These are phyloP conservation scores for Corvus moneduloides DNA, from an alignment of 2,113 vertebrate genomes.

Conservation along the genomic window DNA sequence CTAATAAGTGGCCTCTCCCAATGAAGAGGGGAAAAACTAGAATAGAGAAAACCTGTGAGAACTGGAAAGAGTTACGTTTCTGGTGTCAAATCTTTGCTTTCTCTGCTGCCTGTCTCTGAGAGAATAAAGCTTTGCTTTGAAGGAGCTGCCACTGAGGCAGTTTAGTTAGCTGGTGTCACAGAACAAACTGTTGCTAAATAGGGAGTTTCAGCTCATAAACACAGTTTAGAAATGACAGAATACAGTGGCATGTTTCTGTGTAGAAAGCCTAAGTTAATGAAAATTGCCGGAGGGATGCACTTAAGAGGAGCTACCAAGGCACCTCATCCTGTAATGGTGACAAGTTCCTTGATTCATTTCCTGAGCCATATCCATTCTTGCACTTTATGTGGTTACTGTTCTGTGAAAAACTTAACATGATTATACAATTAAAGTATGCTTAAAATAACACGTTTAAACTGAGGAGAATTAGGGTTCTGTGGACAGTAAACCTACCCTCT, in stretches of 20 bases:
- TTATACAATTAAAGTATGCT: slow-evolving; percentile 42
- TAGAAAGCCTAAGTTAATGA: slow-evolving; percentile 38
- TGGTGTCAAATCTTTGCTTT: background rate
- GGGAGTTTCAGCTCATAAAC: background rate
- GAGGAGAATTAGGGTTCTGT: background rate
- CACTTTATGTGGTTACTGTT: slow-evolving; percentile 26
- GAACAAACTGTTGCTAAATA: slow-evolving; percentile 26
- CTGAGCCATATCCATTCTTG: background rate
- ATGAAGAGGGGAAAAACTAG: background rate
- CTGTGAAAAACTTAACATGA: slow-evolving; percentile 19
- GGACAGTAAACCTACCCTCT: background rate
- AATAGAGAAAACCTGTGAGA: background rate
- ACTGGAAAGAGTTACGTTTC: background rate
- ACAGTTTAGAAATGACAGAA: slow-evolving; percentile 15
- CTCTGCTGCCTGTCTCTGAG: background rate
- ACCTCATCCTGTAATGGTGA: background rate
- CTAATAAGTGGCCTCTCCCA: background rate
- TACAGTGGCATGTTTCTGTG: background rate
- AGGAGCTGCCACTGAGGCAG: background rate
- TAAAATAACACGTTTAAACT: background rate
- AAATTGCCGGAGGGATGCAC: slow-evolving; percentile 37
- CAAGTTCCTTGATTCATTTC: slow-evolving; percentile 39
- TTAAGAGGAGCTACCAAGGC: slow-evolving; percentile 19
- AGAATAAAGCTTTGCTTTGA: slow-evolving; percentile 7
- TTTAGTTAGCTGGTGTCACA: background rate